Percentiles rank a stretch among this genome's conserved stretches.
These are phyloP conservation scores for Alsophila aescularia DNA, from an alignment of 2,888 invertebrate genomes.

Conservation along the genomic window DNA sequence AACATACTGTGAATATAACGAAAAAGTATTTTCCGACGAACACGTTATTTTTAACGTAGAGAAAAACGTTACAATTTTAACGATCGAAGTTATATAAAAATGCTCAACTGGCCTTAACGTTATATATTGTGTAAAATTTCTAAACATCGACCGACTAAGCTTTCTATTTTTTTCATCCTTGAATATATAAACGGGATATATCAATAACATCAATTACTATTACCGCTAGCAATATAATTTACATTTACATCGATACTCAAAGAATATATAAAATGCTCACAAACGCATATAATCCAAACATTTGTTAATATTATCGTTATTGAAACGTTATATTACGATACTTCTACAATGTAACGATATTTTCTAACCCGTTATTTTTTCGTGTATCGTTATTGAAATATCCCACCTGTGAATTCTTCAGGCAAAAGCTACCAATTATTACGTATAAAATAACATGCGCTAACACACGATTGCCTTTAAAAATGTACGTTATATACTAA, in stretches of 20 bases:
- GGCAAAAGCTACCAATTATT: conserved; percentile 52
- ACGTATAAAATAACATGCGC: conserved; percentile 41
- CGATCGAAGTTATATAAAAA: conserved; percentile 47
- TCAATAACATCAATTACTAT: neutral
- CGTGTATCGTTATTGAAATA: conserved; percentile 5
- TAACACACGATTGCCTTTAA: conserved; percentile 37
- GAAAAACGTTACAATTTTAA: conserved; percentile 31
- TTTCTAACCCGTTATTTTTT: neutral
- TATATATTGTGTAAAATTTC: conserved; percentile 37
- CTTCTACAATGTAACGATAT: neutral
- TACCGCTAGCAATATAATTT: neutral
- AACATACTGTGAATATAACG: conserved; percentile 34
- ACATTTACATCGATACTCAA: too few relatives aligned
- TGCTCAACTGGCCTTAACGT: conserved; percentile 63
- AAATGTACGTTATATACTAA: conserved; percentile 47
- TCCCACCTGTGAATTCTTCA: conserved; percentile 23
- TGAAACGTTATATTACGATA: too few relatives aligned
- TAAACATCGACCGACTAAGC: conserved; percentile 67
- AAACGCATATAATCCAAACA: too few relatives aligned
- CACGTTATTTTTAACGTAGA: conserved; percentile 27
- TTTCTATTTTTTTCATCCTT: conserved; percentile 32
- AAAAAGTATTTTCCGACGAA: conserved; percentile 14
- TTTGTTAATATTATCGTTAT: too few relatives aligned
- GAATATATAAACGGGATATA: conserved; percentile 36
- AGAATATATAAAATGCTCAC: too few relatives aligned